Evolutionary conservation across 1,140 invertebrate species (phyloP), one percentile per base, ranked within the genome.

Genomic region (Tachypleus tridentatus): DNA sequence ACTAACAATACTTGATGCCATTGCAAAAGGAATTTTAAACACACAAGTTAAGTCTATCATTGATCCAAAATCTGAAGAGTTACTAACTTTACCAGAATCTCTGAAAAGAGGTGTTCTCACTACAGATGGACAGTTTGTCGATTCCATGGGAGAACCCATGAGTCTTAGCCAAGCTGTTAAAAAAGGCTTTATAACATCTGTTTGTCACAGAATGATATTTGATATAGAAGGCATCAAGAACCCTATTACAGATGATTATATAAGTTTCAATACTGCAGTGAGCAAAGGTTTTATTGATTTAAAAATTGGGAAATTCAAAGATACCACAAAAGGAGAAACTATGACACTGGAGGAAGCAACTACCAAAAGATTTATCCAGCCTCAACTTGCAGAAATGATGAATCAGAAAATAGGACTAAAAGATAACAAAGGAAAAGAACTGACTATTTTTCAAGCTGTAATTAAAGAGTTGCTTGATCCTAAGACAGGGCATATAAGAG

Each of bases 181-280:
- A 73, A 82, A 86, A 66, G 93, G 93, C 53, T 80, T 90, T 11
- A 86, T 97, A 52, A 89, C 89, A 5, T 89, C 92, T 6, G 86
- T 95, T 4, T 83, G 85, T 5, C 87, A 89, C 74, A 89, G 89
- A 76, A 89, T 88, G 3, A 87, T 93, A 65, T 95, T 96, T 74
- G 87, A 95, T 74, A 89, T 94, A 64, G 89, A 92, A 70, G 91
- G 87, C 65, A 92, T 97, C 73, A 87, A 86, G 73, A 89, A 95
- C 76, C 85, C 87, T 1, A 81, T 85, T 65, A 87, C 85, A 61
- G 86, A 84, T 48, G 87, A 91, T 74, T 87, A 86, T 72, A 81
- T 97, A 60, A 91, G 87, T 72, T 86, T 97, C 68, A 91, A 93
- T 76, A 83, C 85, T 65, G 93, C 94, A 57, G 74, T 93, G 59